A percentile compares a stretch with the other conserved stretches of the same genome.
Conservation (phyloP, 1,140 invertebrate genomes). For the Cataglyphis hispanica region DNA sequence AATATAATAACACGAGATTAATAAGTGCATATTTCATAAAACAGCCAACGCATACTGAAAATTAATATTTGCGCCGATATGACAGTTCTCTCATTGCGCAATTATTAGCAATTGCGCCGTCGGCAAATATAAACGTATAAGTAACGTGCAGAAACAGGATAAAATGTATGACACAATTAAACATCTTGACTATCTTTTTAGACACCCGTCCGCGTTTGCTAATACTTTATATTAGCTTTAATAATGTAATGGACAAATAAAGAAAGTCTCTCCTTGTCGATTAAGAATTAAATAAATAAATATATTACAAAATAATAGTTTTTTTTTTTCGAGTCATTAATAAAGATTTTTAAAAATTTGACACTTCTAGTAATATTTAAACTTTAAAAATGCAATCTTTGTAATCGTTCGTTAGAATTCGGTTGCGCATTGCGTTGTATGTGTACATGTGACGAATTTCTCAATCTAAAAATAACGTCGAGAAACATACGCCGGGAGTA, state of each 20-base stretch:
- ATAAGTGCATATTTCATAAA: not conserved
- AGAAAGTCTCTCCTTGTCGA: too few relatives aligned
- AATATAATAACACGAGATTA: not conserved
- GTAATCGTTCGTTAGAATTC: conserved; percentile 12
- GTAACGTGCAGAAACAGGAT: not conserved
- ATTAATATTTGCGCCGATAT: conserved; percentile 26
- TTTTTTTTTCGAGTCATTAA: not conserved
- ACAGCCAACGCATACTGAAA: not conserved
- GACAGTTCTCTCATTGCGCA: not conserved
- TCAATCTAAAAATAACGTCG: conserved; percentile 51
- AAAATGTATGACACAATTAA: not conserved
- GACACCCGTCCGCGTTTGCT: not conserved
- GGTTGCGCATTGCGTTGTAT: not conserved
- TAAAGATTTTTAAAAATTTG: not conserved
- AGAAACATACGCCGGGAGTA: not conserved
- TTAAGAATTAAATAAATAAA: not conserved
- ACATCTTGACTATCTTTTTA: not conserved
- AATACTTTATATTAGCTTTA: conserved; percentile 3
- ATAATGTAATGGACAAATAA: not conserved
- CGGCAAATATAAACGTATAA: not conserved
- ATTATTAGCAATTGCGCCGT: not conserved
- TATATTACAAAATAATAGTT: not conserved
- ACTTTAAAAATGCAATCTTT: not conserved
- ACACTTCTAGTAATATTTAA: not conserved
- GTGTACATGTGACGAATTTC: conserved; percentile 37